These are phyloP conservation scores for Micronisus gabar DNA, from an alignment of 2,113 vertebrate species.

Conservation along the genomic window DNA sequence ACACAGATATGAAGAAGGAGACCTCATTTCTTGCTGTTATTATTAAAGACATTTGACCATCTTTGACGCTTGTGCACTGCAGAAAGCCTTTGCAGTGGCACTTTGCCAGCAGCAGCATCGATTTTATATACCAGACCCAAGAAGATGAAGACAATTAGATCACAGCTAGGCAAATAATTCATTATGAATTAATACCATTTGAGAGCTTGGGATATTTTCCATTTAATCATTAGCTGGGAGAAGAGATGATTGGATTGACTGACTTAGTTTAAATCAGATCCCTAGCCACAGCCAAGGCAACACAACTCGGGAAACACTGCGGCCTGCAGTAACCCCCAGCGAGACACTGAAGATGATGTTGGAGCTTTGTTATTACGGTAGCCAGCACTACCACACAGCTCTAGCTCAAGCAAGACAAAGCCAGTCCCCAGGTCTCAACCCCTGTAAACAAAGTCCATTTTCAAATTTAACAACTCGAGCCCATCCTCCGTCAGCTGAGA, in stretches of 20 bases:
- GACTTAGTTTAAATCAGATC: neutral
- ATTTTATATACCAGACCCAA: neutral
- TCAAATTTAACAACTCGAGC: neutral
- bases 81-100: neutral
- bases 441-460: neutral
- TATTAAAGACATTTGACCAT: neutral
- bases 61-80: neutral
- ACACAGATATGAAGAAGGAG: neutral
- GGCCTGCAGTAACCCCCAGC: neutral
- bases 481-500: neutral
- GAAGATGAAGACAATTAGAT: conserved; percentile 15
- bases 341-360: neutral
- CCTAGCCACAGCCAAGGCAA: neutral
- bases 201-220: conserved; percentile 12
- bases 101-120: neutral
- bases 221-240: conserved; percentile 4
- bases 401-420: neutral
- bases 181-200: conserved; percentile 14
- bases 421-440: neutral
- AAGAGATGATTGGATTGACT: neutral
- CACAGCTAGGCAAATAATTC: conserved; percentile 25
- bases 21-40: neutral
- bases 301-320: neutral
- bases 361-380: neutral
- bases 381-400: neutral